A percentile compares a stretch with the other conserved stretches of the same genome.
These are phyloP conservation scores for Mimachlamys varia DNA, from an alignment of 2,888 invertebrate genomes.

Conservation along the genomic window DNA sequence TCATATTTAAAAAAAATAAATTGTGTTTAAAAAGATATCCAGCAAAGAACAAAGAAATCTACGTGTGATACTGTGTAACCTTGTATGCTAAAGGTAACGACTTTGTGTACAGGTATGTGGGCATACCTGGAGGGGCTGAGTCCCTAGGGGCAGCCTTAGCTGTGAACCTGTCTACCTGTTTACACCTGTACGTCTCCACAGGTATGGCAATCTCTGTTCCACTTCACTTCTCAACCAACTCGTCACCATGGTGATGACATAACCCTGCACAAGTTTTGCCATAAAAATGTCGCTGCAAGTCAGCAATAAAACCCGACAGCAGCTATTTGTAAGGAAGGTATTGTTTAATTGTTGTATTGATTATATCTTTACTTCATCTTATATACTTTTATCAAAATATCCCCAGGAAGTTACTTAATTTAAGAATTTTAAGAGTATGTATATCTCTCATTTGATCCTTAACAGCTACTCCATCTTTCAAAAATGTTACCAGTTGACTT, in stretches of 20 bases:
- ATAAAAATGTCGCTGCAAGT: constrained; percentile 24
- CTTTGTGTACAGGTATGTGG: background rate
- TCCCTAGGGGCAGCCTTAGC: background rate
- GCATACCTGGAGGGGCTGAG: background rate
- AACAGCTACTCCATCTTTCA: background rate
- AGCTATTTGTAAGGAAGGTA: background rate
- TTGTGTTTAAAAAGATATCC: too few species aligned
- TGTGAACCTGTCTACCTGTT: constrained; percentile 2
- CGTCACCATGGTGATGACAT: constrained; percentile 14
- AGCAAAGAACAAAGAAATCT: too few species aligned
- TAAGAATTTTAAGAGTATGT: too few species aligned
- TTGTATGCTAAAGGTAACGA: background rate
- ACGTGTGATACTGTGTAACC: background rate
- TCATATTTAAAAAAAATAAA: too few species aligned
- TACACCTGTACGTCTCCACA: background rate
- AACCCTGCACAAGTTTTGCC: background rate
- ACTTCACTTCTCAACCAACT: constrained; percentile 2
- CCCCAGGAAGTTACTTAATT: background rate
- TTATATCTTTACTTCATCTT: background rate
- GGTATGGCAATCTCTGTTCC: constrained; percentile 19
- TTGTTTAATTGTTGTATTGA: background rate
- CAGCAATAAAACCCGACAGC: background rate
- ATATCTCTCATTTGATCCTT: background rate
- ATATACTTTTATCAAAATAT: background rate
- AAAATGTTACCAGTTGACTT: background rate